Evolutionary conservation across 1,140 invertebrate genomes (phyloP).

Genomic region (Hestina assimilis): DNA sequence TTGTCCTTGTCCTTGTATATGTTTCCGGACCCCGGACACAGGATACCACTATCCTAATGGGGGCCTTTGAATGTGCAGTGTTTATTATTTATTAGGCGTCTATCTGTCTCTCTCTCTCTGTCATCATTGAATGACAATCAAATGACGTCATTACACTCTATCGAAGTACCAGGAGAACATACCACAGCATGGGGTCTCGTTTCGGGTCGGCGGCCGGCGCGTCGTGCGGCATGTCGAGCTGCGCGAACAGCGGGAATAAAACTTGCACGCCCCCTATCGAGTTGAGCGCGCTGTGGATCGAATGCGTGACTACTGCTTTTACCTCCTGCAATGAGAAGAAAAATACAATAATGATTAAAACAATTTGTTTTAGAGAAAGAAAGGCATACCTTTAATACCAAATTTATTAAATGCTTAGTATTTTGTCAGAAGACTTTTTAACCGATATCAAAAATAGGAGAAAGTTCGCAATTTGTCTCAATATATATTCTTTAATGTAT

Average conservation of each 20-base stretch:
- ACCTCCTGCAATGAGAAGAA: slow-evolving; percentile 88
- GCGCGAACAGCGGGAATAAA: slow-evolving; percentile 98
- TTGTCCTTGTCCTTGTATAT: too few species aligned
- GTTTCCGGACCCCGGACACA: too few species aligned
- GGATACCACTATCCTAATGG: too few species aligned
- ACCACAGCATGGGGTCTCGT: slow-evolving; percentile 92
- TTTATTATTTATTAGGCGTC: too few species aligned
- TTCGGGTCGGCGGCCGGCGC: slow-evolving; percentile 87
- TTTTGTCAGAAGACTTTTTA: too few species aligned
- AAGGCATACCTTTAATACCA: too few species aligned
- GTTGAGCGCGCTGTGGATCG: slow-evolving; percentile 98
- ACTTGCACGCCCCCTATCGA: slow-evolving; percentile 99
- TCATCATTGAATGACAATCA: background rate
- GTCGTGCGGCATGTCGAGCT: slow-evolving; percentile 95
- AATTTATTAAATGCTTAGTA: too few species aligned
- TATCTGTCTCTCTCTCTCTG: background rate
- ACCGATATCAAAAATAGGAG: too few species aligned
- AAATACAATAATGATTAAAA: background rate
- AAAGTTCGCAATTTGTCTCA: too few species aligned
- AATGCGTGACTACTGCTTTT: slow-evolving; percentile 99
- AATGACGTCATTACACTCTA: background rate
- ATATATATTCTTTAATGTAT: too few species aligned
- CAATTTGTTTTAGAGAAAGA: too few species aligned
- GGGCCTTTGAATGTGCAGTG: too few species aligned
- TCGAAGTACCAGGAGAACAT: slow-evolving; percentile 30